Percentiles rank a stretch among this genome's conserved stretches.
Conservation (phyloP, 2,888 invertebrate species). For the Chrysodeixis includens region DNA sequence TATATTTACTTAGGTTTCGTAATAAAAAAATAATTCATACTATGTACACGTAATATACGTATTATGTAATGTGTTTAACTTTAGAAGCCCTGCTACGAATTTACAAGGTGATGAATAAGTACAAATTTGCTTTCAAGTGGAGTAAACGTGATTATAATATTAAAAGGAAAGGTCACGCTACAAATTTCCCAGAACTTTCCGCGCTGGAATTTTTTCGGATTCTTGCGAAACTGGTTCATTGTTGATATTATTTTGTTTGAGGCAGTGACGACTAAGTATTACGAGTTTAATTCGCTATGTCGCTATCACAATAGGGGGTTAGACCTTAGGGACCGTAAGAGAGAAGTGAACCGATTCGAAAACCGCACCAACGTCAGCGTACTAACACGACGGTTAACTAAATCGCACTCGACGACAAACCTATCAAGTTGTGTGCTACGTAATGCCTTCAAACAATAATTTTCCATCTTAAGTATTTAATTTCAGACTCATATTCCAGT, state of each 20-base stretch:
- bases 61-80: constrained; percentile 35
- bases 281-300: constrained; percentile 35
- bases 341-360: constrained; percentile 44
- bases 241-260: constrained; percentile 29
- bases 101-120: constrained; percentile 36
- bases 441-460: constrained; percentile 80
- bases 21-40: constrained; percentile 6
- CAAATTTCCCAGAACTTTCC: constrained; percentile 24
- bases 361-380: constrained; percentile 45
- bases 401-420: constrained; percentile 33
- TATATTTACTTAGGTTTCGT: constrained; percentile 43
- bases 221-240: constrained; percentile 19
- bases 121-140: constrained; percentile 42
- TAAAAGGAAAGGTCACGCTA: constrained; percentile 34
- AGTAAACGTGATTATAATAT: constrained; percentile 39
- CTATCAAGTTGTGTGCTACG: constrained; percentile 46
- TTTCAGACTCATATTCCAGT: constrained; percentile 82
- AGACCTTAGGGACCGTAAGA: constrained; percentile 38
- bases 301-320: constrained; percentile 29
- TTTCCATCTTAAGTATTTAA: constrained; percentile 75
- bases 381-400: constrained; percentile 39
- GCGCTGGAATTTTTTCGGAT: constrained; percentile 19
- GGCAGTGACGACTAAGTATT: constrained; percentile 32
- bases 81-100: constrained; percentile 47
- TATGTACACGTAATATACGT: constrained; percentile 47